These are phyloP conservation scores for Caenorhabditis zanzibari DNA, from an alignment of 2,888 invertebrate genomes.

Conservation along the genomic window DNA sequence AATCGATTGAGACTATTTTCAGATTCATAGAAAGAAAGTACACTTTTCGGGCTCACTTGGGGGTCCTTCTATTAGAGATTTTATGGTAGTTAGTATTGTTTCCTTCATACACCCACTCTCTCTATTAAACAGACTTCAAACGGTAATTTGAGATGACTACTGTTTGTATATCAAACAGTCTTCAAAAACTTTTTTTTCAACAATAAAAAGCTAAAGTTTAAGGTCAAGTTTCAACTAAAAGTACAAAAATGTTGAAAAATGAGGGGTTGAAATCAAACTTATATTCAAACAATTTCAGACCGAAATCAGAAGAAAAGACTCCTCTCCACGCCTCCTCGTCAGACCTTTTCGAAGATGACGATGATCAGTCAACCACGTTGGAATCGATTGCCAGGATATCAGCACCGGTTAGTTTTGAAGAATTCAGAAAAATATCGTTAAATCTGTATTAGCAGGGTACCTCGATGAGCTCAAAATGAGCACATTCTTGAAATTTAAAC, in stretches of 20 bases:
- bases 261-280: not conserved
- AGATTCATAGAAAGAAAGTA: no score
- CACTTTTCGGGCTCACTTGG: no score
- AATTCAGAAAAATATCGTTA: no score
- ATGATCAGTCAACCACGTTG: conserved; percentile 44
- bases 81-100: no score
- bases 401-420: conserved; percentile 29
- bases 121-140: conserved; percentile 6
- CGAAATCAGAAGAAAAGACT: conserved; percentile 28
- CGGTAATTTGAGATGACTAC: conserved; percentile 24
- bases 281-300: conserved; percentile 27
- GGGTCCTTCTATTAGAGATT: no score
- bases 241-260: not conserved
- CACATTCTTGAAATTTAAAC: no score
- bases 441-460: no score
- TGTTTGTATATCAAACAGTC: conserved; percentile 43
- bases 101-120: not conserved
- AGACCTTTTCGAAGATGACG: conserved; percentile 37
- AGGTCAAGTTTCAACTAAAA: not conserved
- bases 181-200: not conserved
- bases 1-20: no score
- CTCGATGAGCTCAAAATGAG: no score
- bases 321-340: conserved; percentile 23
- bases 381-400: conserved; percentile 56
- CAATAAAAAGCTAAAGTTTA: not conserved